Evolutionary conservation across 2,888 invertebrate genomes (phyloP).

Genomic region (Cryptops parisi): DNA sequence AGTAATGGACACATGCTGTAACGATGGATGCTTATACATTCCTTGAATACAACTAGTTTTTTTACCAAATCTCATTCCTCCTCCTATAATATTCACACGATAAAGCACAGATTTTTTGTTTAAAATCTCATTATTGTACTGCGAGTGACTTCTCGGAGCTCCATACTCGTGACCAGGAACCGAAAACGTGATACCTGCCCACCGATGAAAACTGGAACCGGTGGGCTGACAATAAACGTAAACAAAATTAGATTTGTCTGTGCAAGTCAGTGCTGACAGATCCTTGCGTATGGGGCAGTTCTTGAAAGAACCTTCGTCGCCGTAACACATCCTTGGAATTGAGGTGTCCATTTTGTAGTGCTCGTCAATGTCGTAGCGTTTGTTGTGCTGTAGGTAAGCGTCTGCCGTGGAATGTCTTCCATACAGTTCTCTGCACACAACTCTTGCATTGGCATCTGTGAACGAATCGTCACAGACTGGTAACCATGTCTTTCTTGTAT

Average conservation of each 20-base stretch:
- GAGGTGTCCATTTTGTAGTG: too few relatives aligned
- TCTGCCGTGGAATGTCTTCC: too few relatives aligned
- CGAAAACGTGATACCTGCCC: constrained; percentile 93
- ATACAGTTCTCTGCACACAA: constrained; percentile 59
- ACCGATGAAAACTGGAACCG: constrained; percentile 30
- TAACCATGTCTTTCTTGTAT: constrained; percentile 89
- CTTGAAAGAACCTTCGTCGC: neutral
- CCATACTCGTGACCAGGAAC: constrained; percentile 65
- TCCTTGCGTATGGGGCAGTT: neutral
- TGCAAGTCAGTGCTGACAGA: neutral
- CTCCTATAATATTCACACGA: constrained; percentile 62
- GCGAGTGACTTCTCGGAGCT: too few relatives aligned
- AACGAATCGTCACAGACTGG: constrained; percentile 92
- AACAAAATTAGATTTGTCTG: neutral
- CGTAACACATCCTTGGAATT: neutral
- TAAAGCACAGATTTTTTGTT: constrained; percentile 60
- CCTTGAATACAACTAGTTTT: constrained; percentile 84
- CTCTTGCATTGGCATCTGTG: constrained; percentile 90
- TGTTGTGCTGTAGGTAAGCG: too few relatives aligned
- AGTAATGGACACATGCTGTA: constrained; percentile 60
- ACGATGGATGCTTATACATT: constrained; percentile 66
- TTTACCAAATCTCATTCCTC: constrained; percentile 89
- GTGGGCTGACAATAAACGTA: neutral
- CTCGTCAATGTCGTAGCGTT: too few relatives aligned
- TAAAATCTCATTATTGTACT: too few relatives aligned